A percentile compares a stretch with the other conserved stretches of the same genome.
phyloP scores from a whole-genome alignment of 2,113 vertebrate species.

The Lonchura striata region DNA sequence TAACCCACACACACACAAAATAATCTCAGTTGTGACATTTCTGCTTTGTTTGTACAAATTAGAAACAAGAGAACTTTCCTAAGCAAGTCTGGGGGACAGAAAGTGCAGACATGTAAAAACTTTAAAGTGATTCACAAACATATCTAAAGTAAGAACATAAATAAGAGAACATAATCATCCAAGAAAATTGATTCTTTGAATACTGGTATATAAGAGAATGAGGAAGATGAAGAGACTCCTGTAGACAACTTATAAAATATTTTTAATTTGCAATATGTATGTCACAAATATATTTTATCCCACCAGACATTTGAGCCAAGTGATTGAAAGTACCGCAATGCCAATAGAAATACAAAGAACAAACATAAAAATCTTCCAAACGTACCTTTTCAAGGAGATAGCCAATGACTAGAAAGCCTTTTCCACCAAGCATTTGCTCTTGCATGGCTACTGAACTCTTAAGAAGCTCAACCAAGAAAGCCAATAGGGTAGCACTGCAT shows the following conservation, averaged over 20 bases:
- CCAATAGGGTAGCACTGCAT: slow-evolving; percentile 88
- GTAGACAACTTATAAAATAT: not conserved
- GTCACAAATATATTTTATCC: not conserved
- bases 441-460: slow-evolving; percentile 99
- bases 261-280: not conserved
- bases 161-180: not conserved
- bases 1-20: not conserved
- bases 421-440: slow-evolving; percentile 96
- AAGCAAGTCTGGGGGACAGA: not conserved
- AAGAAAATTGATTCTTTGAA: not conserved
- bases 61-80: not conserved
- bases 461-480: slow-evolving; percentile 91
- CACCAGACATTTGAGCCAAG: not conserved
- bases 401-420: slow-evolving; percentile 96
- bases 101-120: not conserved
- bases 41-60: not conserved
- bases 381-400: slow-evolving; percentile 96
- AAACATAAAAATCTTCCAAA: not conserved
- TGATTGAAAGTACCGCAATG: not conserved
- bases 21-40: not conserved
- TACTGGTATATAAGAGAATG: not conserved
- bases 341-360: not conserved
- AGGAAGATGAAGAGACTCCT: not conserved
- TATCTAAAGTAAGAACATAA: not conserved
- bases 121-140: not conserved